Evolutionary conservation across 2,888 invertebrate species (phyloP).

Genomic region (Agrochola macilenta): DNA sequence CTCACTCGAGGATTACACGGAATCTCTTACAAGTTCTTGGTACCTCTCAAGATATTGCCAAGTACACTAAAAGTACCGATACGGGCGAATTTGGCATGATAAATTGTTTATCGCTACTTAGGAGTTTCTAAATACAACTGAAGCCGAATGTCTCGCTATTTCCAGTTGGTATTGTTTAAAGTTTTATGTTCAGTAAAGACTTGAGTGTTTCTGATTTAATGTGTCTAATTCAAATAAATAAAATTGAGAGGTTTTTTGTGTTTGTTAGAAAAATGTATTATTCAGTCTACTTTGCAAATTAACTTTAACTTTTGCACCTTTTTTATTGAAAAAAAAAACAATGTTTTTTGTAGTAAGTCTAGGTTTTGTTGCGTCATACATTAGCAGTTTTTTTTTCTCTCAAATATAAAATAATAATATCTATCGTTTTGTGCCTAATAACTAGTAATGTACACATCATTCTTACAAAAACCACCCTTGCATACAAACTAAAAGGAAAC

Average conservation of each 20-base stretch:
- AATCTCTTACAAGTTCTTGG: constrained; percentile 84
- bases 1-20: constrained; percentile 82
- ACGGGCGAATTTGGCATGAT: constrained; percentile 74
- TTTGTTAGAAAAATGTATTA: neutral
- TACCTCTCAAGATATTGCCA: constrained; percentile 80
- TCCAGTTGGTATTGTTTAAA: constrained; percentile 41
- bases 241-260: neutral
- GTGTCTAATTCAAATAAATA: constrained; percentile 5
- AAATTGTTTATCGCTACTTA: constrained; percentile 71
- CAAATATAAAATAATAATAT: neutral
- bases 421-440: neutral
- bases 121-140: constrained; percentile 63
- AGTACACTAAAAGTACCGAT: constrained; percentile 78
- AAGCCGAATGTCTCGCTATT: constrained; percentile 32
- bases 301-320: neutral
- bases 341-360: neutral
- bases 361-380: neutral
- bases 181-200: constrained; percentile 31
- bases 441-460: neutral
- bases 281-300: neutral
- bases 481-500: neutral
- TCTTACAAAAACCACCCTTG: neutral
- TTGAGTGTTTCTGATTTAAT: constrained; percentile 24
- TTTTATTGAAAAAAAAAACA: neutral
- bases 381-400: neutral